Conservation (phyloP, 2,888 invertebrate species). For the Clunio marinus region DNA sequence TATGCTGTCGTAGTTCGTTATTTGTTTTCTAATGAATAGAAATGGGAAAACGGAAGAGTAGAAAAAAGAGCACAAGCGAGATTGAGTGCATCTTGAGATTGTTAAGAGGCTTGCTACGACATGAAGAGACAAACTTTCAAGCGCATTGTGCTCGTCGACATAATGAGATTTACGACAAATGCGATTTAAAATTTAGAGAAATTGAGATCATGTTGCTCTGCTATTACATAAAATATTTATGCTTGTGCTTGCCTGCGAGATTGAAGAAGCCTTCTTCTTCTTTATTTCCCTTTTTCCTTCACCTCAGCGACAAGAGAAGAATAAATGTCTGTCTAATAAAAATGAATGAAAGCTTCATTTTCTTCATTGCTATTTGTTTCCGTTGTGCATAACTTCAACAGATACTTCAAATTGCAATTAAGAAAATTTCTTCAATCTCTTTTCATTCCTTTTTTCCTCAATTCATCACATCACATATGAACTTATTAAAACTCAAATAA, state of each 20-base stretch:
- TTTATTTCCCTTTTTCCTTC: not conserved
- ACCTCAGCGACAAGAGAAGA: not conserved
- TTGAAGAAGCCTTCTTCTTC: not conserved
- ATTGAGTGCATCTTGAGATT: not conserved
- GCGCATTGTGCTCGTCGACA: not conserved
- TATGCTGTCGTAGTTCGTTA: too few species aligned
- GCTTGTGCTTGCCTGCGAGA: not conserved
- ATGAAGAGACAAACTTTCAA: not conserved
- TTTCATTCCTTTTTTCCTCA: too few species aligned
- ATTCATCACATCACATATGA: too few species aligned
- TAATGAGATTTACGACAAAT: slow-evolving; percentile 9
- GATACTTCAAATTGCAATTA: not conserved
- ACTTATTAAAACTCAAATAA: too few species aligned
- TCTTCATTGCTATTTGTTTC: not conserved
- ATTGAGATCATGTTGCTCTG: not conserved
- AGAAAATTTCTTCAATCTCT: not conserved
- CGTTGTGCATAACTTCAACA: not conserved
- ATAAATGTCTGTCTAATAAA: not conserved
- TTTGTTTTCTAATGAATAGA: not conserved
- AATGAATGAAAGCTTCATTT: not conserved
- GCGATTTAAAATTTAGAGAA: not conserved
- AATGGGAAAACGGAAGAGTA: too few species aligned
- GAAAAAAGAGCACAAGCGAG: not conserved
- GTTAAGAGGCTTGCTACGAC: not conserved
- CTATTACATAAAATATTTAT: slow-evolving; percentile 1